phyloP scores from a whole-genome alignment of 2,113 vertebrate species.

The Eulemur rufifrons region DNA sequence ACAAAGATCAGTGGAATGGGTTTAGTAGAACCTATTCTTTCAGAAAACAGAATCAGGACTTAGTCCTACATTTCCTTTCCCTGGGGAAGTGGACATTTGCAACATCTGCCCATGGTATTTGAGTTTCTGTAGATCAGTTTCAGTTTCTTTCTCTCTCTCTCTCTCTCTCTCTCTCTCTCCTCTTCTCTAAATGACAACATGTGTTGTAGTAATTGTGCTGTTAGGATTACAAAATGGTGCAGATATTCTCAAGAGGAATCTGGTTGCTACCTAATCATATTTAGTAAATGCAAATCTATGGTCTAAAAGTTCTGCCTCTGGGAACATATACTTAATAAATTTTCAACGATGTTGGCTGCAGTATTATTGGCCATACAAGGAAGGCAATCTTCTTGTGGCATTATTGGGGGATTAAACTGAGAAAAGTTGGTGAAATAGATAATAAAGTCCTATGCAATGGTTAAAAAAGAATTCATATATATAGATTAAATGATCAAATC shows the following conservation, averaged over 20 bases:
- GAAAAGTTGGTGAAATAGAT: not conserved
- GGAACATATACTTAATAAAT: not conserved
- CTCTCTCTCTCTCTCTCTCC: not conserved
- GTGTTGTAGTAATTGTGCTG: not conserved
- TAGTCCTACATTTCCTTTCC: rapidly evolving
- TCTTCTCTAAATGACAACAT: not conserved
- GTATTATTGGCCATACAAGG: not conserved
- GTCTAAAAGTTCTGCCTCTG: not conserved
- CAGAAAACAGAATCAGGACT: not conserved
- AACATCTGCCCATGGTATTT: not conserved
- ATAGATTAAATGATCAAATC: not conserved
- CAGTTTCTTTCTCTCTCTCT: not conserved
- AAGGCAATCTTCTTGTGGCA: not conserved
- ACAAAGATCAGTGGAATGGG: not conserved
- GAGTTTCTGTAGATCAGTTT: not conserved
- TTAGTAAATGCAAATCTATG: not conserved
- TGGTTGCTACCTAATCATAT: not conserved
- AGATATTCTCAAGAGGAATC: not conserved
- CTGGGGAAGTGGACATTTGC: not conserved
- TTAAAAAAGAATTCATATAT: not conserved
- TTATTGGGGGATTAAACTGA: not conserved
- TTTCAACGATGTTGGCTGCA: not conserved
- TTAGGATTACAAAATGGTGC: not conserved
- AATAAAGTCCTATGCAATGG: not conserved
- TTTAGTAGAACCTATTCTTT: not conserved